Percentiles rank a stretch among this genome's conserved stretches.
phyloP scores from a whole-genome alignment of 2,888 invertebrate species.

The Lampropteryx suffumata region DNA sequence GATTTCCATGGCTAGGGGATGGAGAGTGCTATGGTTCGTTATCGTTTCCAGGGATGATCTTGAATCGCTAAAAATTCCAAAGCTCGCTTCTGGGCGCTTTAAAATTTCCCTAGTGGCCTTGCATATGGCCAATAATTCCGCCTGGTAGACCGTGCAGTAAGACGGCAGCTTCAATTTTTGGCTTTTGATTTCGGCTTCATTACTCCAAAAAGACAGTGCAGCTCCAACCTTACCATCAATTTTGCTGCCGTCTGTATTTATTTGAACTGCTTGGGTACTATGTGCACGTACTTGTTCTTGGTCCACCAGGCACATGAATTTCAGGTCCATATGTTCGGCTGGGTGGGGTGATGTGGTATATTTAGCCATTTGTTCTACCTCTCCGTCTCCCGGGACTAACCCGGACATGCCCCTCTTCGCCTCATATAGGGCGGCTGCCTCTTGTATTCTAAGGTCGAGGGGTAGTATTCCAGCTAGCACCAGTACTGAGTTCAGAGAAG shows the following conservation, averaged over 20 bases:
- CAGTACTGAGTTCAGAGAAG: constrained; percentile 4
- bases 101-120: neutral
- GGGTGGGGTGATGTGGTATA: constrained; percentile 8
- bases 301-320: constrained; percentile 13
- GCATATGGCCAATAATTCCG: constrained; percentile 5
- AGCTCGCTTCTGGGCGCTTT: neutral
- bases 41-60: neutral
- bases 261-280: neutral
- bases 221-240: constrained; percentile 16
- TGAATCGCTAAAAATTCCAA: constrained; percentile 13
- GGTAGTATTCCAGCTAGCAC: constrained; percentile 18
- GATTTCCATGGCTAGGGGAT: constrained; percentile 5
- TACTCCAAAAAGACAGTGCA: neutral
- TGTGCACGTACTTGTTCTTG: neutral
- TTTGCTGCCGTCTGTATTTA: constrained; percentile 20
- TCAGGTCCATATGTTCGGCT: neutral
- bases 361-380: neutral
- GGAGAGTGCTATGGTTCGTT: neutral
- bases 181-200: neutral
- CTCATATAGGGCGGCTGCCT: neutral
- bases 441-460: constrained; percentile 14
- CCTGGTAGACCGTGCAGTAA: constrained; percentile 14
- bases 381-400: neutral
- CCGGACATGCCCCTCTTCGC: neutral
- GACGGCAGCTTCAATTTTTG: constrained; percentile 4